Percentiles rank a stretch among this genome's conserved stretches.
Evolutionary conservation across 2,113 vertebrate species (phyloP).

Genomic region (Crotalus horridus): DNA sequence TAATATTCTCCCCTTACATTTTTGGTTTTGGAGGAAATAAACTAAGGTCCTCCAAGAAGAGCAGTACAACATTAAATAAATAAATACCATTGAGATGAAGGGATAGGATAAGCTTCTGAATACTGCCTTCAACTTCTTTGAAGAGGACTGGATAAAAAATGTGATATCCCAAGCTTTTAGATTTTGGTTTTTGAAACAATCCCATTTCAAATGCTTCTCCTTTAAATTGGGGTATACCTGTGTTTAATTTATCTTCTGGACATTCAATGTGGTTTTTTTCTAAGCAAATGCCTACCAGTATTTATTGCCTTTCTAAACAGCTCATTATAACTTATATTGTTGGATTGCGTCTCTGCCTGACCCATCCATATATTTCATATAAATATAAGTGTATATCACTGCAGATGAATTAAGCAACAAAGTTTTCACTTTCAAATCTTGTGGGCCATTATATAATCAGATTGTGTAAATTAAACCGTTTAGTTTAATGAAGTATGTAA

Average conservation of each 20-base stretch:
- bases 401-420: background rate
- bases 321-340: background rate
- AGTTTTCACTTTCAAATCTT: background rate
- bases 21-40: background rate
- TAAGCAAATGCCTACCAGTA: background rate
- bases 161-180: background rate
- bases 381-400: background rate
- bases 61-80: background rate
- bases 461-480: background rate
- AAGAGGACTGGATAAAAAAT: background rate
- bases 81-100: too few relatives aligned
- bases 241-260: background rate
- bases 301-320: background rate
- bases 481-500: background rate
- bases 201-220: background rate
- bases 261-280: background rate
- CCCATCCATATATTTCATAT: background rate
- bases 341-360: background rate
- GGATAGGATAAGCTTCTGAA: background rate
- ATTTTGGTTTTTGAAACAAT: background rate
- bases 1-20: background rate
- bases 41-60: background rate
- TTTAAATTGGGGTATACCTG: background rate
- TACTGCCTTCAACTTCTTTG: background rate
- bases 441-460: background rate